phyloP scores from a whole-genome alignment of 2,888 invertebrate genomes.

The Synanthedon myopaeformis region DNA sequence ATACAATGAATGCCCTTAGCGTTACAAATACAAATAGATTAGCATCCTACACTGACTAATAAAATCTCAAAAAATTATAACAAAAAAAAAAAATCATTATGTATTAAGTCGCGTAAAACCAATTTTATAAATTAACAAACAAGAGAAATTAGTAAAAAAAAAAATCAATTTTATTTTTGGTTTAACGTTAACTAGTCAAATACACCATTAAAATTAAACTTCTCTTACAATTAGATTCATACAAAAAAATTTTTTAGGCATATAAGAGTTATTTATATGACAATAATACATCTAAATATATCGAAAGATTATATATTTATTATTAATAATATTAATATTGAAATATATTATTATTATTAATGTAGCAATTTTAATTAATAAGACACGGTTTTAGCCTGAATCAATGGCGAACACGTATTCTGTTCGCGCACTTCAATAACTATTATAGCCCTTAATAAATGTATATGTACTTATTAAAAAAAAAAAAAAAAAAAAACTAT shows the following conservation, averaged over 20 bases:
- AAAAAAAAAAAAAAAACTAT: too few relatives aligned
- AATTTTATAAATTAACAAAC: constrained; percentile 20
- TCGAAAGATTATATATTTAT: too few relatives aligned
- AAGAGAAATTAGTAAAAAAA: constrained; percentile 11
- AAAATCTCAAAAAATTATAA: constrained; percentile 22
- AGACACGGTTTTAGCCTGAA: constrained; percentile 37
- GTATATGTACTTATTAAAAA: not conserved
- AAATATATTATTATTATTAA: too few relatives aligned
- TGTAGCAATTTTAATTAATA: too few relatives aligned
- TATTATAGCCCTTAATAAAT: not conserved
- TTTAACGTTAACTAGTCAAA: constrained; percentile 7
- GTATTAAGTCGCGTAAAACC: constrained; percentile 14
- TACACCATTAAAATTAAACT: too few relatives aligned
- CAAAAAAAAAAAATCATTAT: constrained; percentile 15
- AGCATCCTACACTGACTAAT: constrained; percentile 12
- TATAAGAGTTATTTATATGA: too few relatives aligned
- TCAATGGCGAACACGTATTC: not conserved
- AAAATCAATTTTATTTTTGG: constrained; percentile 12
- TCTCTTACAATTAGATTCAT: too few relatives aligned
- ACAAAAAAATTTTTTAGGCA: too few relatives aligned
- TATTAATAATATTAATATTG: too few relatives aligned
- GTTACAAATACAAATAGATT: constrained; percentile 6
- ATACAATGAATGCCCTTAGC: constrained; percentile 11
- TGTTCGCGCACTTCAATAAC: not conserved
- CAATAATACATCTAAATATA: too few relatives aligned